Evolutionary conservation across 2,888 invertebrate species (phyloP), one percentile per base, ranked within the genome.

Genomic region (Laspeyria flexula): DNA sequence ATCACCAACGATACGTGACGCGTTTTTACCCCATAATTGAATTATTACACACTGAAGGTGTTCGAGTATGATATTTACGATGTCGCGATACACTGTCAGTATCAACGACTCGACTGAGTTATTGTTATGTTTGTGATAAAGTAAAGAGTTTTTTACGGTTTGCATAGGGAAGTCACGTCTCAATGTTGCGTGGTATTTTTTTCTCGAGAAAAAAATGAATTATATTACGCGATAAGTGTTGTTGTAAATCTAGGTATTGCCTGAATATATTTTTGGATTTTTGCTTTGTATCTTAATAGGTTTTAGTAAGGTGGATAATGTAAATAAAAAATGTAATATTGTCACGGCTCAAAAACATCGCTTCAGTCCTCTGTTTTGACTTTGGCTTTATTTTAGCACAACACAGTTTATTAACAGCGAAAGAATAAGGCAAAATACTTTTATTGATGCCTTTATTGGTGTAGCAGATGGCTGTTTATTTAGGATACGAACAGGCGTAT

Each of bases 21-120:
- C 77, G 79, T 78, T 81, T 81, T 87, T 81, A 80, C 75, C 74
- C 75, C 81, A 76, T 87, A 88, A 88, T 86, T 88, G 85, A 88
- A 85, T 88, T 86, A 88, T 85, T 81, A 85, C 80, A 80, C 81
- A 75, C 75, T 72, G 75, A 73, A 76, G 72, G 77, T 78, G 75
- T 61, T 64, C 52, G 49, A 60, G 70, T 61, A 54, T 73, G 72
- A 81, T 83, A 79, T 85, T 83, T 81, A 83, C 73, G 78, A 73
- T 60, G 55, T 42, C 57, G 44, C 67, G 64, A 65, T 59, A 64
- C 62, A 67, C 64, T 61, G 44, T 56, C 63, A 58, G 53, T 70
- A 64, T 61, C 64, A 64, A 62, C 61, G 56, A 65, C 42, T 49
- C 45, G 52, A 27, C 39, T 66, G 68, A 70, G 56, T 68, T 71